These are phyloP conservation scores for Melanostoma mellinum DNA, from an alignment of 2,888 invertebrate genomes.

Conservation along the genomic window DNA sequence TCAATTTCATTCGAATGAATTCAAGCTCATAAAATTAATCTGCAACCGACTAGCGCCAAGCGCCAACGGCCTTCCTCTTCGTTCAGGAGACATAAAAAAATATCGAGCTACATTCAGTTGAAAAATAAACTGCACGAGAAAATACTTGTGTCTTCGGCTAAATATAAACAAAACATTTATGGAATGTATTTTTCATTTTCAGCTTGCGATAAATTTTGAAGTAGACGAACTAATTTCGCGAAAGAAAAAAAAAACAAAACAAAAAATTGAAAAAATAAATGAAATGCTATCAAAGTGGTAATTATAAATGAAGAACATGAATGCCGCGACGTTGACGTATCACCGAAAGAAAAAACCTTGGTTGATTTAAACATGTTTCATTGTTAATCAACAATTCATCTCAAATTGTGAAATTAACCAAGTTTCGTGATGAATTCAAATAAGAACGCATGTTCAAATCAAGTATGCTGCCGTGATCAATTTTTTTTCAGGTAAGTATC, in stretches of 20 bases:
- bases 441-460: too few relatives aligned
- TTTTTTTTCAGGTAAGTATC: too few relatives aligned
- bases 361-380: too few relatives aligned
- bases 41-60: neutral
- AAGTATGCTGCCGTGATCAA: too few relatives aligned
- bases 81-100: neutral
- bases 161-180: constrained; percentile 53
- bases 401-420: too few relatives aligned
- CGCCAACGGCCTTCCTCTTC: constrained; percentile 28
- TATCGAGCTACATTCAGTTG: constrained; percentile 1
- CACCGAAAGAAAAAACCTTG: too few relatives aligned
- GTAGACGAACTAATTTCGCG: constrained; percentile 47
- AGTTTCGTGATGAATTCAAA: too few relatives aligned
- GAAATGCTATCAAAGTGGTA: constrained; percentile 61
- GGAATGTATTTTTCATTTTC: constrained; percentile 43
- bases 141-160: constrained; percentile 14
- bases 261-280: constrained; percentile 29
- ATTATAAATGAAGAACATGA: constrained; percentile 62
- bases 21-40: constrained; percentile 1
- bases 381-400: too few relatives aligned
- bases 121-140: constrained; percentile 9
- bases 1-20: constrained; percentile 5
- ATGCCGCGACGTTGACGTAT: constrained; percentile 29
- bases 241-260: constrained; percentile 16
- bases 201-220: constrained; percentile 38